Conservation (phyloP, 2,113 vertebrate species). For the Junco hyemalis region DNA sequence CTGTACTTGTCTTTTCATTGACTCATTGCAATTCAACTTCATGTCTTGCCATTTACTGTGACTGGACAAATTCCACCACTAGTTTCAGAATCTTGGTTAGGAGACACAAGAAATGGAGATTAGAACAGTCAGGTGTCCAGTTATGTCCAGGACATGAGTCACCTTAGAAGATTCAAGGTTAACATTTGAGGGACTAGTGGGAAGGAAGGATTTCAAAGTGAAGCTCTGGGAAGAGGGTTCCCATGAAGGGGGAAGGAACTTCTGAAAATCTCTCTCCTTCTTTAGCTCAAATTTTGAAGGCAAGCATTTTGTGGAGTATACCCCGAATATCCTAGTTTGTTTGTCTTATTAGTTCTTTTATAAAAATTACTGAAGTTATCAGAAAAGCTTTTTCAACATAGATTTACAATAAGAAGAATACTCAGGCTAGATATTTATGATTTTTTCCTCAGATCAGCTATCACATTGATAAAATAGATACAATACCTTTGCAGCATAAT, state of each 20-base stretch:
- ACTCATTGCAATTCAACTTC: not conserved
- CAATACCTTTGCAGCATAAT: not conserved
- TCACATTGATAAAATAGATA: not conserved
- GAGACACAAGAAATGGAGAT: not conserved
- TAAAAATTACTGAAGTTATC: not conserved
- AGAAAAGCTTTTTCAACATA: not conserved
- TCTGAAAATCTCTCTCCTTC: not conserved
- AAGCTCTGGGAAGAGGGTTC: not conserved
- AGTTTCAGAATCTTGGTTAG: not conserved
- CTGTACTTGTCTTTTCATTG: not conserved
- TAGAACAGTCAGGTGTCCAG: not conserved
- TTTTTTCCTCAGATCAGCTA: not conserved
- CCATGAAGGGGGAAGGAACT: not conserved
- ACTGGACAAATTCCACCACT: not conserved
- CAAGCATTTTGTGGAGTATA: not conserved
- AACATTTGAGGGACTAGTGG: not conserved
- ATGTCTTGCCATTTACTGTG: not conserved
- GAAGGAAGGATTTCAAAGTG: accelerated
- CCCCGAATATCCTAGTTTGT: not conserved
- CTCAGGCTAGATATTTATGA: not conserved
- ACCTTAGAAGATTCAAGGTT: not conserved
- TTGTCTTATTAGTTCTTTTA: not conserved
- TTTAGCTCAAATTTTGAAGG: not conserved
- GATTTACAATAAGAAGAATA: not conserved
- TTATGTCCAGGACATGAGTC: not conserved